Evolutionary conservation across 2,888 invertebrate species (phyloP).

Genomic region (Luffia ferchaultella): DNA sequence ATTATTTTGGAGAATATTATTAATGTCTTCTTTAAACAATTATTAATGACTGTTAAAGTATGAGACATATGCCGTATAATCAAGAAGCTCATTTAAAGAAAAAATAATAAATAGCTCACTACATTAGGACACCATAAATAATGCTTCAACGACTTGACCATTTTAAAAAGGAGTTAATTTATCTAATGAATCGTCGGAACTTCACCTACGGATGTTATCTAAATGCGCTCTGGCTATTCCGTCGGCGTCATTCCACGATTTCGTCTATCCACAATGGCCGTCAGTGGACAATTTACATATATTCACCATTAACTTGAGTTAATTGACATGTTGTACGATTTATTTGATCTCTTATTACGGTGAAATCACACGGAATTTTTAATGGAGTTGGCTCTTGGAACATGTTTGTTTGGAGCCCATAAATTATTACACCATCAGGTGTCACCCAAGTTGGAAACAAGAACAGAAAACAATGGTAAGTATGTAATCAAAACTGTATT

Average conservation of each 20-base stretch:
- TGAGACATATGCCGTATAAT: too few species aligned
- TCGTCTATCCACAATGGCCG: constrained; percentile 40
- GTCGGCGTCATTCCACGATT: constrained; percentile 18
- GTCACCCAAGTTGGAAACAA: not conserved
- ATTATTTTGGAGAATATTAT: too few species aligned
- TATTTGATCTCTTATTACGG: constrained; percentile 41
- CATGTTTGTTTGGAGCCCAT: constrained; percentile 52
- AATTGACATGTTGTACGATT: constrained; percentile 63
- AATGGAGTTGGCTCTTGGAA: constrained; percentile 25
- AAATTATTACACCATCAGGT: constrained; percentile 28
- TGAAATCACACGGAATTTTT: constrained; percentile 36
- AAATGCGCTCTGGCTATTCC: not conserved
- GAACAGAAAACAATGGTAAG: constrained; percentile 50
- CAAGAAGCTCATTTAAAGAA: not conserved
- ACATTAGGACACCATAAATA: not conserved
- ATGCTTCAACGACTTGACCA: not conserved
- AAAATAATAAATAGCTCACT: not conserved
- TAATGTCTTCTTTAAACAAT: too few species aligned
- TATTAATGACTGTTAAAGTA: too few species aligned
- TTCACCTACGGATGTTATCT: not conserved
- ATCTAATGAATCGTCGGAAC: not conserved
- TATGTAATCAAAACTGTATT: too few species aligned
- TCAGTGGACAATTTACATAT: constrained; percentile 53
- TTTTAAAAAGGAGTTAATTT: not conserved
- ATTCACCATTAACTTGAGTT: constrained; percentile 58